These are phyloP conservation scores for Galerucella pusilla DNA, from an alignment of 2,888 invertebrate species.

Conservation along the genomic window DNA sequence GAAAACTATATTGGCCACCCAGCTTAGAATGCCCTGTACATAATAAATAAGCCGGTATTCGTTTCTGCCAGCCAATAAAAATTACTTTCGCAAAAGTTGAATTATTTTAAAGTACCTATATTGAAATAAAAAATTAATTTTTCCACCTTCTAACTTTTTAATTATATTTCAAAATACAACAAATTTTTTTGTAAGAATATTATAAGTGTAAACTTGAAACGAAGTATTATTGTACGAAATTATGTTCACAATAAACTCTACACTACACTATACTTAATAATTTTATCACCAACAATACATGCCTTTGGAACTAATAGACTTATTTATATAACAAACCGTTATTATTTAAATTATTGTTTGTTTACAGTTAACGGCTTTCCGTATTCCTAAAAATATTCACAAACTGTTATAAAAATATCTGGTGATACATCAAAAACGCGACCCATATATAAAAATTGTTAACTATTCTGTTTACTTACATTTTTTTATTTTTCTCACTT, in stretches of 20 bases:
- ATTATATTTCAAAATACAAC: too few relatives aligned
- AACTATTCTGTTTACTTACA: background rate
- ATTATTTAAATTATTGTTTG: conserved; percentile 3
- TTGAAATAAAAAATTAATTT: too few relatives aligned
- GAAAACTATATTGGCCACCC: too few relatives aligned
- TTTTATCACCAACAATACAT: background rate
- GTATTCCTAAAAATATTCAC: conserved; percentile 3
- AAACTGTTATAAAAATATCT: background rate
- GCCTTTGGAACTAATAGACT: background rate
- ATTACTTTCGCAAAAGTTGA: too few relatives aligned
- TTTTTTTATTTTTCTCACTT: background rate
- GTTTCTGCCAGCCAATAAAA: too few relatives aligned
- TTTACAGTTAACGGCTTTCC: background rate
- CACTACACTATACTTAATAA: background rate
- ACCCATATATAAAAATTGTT: background rate
- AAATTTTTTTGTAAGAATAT: background rate
- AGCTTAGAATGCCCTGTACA: too few relatives aligned
- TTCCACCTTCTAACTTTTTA: too few relatives aligned
- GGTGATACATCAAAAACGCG: background rate
- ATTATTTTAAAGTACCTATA: too few relatives aligned
- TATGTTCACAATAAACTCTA: background rate
- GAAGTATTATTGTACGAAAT: background rate
- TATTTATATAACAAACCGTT: conserved; percentile 1
- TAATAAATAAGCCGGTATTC: too few relatives aligned
- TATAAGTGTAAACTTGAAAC: background rate